Base-by-base conservation (phyloP, 2,888 invertebrate genomes). In the Rhamnusium bicolor region DNA sequence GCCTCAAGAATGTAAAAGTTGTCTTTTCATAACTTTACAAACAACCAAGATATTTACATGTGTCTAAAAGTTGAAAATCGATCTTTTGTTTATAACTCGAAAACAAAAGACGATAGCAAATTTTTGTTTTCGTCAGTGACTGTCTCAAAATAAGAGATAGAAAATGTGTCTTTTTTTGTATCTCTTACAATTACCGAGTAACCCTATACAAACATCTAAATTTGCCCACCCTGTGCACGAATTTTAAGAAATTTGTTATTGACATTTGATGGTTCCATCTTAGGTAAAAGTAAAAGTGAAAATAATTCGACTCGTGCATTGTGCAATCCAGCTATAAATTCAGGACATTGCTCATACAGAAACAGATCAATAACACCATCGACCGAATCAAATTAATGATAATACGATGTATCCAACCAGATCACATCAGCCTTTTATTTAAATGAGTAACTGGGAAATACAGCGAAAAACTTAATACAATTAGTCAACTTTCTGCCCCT, bases 401-500 rank as follows among this genome's bases (percentile, higher is more conserved):
- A 40, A 40, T 40, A 12, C 4, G n/a, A n/a, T 3, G 40, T n/a
- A n/a, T 40, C 32, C 40, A 40, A 40, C n/a, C 40, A 40, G n/a
- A 32, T 32, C 29, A 8, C 29, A 1, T 24, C 6, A 2, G 12
- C 8, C 32, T 32, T 40, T 32, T 40, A n/a, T n/a, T 40, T n/a
- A n/a, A 24, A 40, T 40, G n/a, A 40, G 12, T n/a, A n/a, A n/a
- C 40, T n/a, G 40, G 40, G 40, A 40, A 40, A 40, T n/a, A n/a
- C 40, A 40, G 12, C n/a, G 32, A 58, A 58, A 58, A 58, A 58
- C 32, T 32, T 58, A 14, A 19, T 16, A 10, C 29, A 16, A 10
- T 58, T 12, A 21, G 18, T 12, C 18, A 58, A 18, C 58, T 58
- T 58, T 58, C 58, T 58, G 58, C 58, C 58, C 58, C 32, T 18